These are phyloP conservation scores for Dione juno DNA, from an alignment of 2,888 invertebrate genomes.

Conservation along the genomic window DNA sequence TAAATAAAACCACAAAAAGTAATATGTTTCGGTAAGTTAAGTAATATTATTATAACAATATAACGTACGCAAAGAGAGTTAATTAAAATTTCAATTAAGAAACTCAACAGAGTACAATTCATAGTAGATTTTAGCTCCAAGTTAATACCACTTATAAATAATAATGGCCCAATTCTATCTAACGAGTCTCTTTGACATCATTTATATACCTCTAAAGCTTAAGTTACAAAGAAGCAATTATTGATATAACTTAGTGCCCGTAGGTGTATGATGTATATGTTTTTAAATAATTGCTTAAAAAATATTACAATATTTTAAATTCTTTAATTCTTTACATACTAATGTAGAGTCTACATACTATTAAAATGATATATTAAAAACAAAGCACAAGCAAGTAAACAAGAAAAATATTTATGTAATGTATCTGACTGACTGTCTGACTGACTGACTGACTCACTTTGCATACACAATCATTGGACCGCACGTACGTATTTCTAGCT, in stretches of 20 bases:
- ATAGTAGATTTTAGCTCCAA: neutral
- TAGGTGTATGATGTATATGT: neutral
- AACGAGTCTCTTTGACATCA: neutral
- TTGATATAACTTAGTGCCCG: neutral
- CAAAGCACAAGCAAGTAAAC: too few relatives aligned
- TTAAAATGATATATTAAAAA: too few relatives aligned
- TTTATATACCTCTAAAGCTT: neutral
- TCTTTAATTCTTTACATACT: too few relatives aligned
- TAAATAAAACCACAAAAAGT: neutral
- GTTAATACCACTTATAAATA: constrained; percentile 1
- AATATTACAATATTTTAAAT: neutral
- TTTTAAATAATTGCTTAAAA: neutral
- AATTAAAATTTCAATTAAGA: constrained; percentile 6
- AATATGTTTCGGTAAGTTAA: neutral
- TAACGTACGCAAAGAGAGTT: neutral
- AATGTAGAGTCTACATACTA: too few relatives aligned
- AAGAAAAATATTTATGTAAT: too few relatives aligned
- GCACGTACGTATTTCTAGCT: too few relatives aligned
- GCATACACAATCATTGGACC: too few relatives aligned
- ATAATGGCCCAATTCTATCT: constrained; percentile 1
- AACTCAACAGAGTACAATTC: constrained; percentile 1
- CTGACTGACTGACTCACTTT: too few relatives aligned
- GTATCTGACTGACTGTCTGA: too few relatives aligned
- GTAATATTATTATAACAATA: neutral
- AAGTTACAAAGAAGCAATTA: too few relatives aligned